Evolutionary conservation across 2,888 invertebrate genomes (phyloP).

Genomic region (Drosophila austrosaltans): DNA sequence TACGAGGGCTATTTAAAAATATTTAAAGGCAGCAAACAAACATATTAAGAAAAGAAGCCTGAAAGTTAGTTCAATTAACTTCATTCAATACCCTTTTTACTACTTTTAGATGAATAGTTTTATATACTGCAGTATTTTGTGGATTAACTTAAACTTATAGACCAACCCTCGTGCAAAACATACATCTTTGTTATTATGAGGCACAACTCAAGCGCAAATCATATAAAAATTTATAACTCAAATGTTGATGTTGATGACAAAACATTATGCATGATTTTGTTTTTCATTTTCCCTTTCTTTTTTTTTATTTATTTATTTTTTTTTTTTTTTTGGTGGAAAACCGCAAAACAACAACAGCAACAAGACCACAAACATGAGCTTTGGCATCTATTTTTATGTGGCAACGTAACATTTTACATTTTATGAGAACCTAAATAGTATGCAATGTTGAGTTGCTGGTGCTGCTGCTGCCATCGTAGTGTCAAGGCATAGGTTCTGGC

Average conservation of each 20-base stretch:
- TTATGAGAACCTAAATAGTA: slow-evolving; percentile 72
- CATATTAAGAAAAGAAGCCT: too few relatives aligned
- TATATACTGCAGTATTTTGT: too few relatives aligned
- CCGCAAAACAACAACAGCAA: slow-evolving; percentile 14
- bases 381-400: slow-evolving; percentile 67
- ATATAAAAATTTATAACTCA: slow-evolving; percentile 73
- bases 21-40: too few relatives aligned
- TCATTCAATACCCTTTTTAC: too few relatives aligned
- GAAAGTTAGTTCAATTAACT: too few relatives aligned
- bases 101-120: too few relatives aligned
- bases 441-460: slow-evolving; percentile 58
- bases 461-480: slow-evolving; percentile 49
- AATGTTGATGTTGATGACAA: slow-evolving; percentile 63
- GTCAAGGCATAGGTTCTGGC: slow-evolving; percentile 56
- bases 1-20: background rate
- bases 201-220: slow-evolving; percentile 54
- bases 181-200: slow-evolving; percentile 26
- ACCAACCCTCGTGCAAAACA: slow-evolving; percentile 1
- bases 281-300: slow-evolving; percentile 27
- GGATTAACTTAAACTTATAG: background rate
- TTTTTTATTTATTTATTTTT: background rate
- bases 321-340: background rate
- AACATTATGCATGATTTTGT: slow-evolving; percentile 58
- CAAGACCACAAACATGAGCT: slow-evolving; percentile 32
- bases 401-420: slow-evolving; percentile 59